phyloP scores from a whole-genome alignment of 2,888 invertebrate species.

The Pyrrhosoma nymphula region DNA sequence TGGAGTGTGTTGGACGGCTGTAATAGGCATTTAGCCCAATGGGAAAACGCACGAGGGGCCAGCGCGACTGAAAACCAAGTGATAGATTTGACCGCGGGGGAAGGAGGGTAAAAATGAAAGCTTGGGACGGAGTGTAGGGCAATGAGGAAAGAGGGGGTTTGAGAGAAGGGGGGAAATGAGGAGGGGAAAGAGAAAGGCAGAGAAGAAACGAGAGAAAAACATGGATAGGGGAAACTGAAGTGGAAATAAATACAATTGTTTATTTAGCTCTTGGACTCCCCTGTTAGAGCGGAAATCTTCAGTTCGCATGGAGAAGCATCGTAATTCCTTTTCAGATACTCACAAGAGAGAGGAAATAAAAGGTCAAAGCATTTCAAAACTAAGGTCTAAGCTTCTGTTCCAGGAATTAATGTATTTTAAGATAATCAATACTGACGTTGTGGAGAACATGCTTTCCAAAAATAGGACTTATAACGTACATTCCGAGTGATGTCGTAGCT shows the following conservation, averaged over 20 bases:
- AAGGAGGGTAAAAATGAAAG: background rate
- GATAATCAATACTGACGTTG: too few species aligned
- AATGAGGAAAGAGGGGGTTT: background rate
- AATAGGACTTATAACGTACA: too few species aligned
- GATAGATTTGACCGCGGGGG: background rate
- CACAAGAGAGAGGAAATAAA: background rate
- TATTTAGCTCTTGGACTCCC: too few species aligned
- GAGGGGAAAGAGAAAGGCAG: background rate
- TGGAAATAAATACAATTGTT: background rate
- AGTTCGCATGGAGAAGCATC: background rate
- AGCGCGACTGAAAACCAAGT: background rate
- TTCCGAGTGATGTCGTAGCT: too few species aligned
- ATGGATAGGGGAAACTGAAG: background rate
- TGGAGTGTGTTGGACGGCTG: slow-evolving; percentile 32
- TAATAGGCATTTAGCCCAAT: slow-evolving; percentile 21
- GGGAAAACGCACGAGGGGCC: slow-evolving; percentile 13
- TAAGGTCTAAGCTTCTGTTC: background rate
- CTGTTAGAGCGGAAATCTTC: too few species aligned
- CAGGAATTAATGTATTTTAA: too few species aligned
- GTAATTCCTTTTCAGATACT: background rate
- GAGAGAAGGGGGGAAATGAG: background rate
- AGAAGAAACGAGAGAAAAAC: background rate
- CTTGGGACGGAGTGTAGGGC: background rate
- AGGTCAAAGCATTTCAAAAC: too few species aligned
- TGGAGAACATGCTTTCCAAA: too few species aligned